Conservation (phyloP, 2,888 invertebrate species). For the Cephus pulcher region DNA sequence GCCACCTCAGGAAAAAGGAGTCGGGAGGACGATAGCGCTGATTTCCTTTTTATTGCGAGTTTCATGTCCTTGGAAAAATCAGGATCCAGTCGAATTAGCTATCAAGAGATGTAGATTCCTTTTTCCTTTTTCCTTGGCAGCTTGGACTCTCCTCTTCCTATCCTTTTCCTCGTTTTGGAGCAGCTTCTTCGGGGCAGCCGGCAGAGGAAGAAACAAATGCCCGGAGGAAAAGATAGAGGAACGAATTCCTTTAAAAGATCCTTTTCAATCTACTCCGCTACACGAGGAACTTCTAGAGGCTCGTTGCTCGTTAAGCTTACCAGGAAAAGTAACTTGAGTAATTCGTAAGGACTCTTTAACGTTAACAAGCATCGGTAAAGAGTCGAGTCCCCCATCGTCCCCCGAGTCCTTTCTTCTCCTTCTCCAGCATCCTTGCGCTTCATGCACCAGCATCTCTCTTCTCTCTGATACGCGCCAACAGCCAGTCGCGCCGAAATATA, state of each 20-base stretch:
- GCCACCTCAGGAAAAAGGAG: background rate
- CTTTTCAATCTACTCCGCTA: background rate
- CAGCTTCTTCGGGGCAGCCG: conserved; percentile 1
- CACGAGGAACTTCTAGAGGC: no score
- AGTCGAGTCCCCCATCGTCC: no score
- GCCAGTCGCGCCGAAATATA: conserved; percentile 41
- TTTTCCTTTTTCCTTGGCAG: no score
- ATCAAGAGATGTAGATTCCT: no score
- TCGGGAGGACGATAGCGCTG: background rate
- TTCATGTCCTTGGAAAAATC: no score
- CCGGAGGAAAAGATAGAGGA: conserved; percentile 9
- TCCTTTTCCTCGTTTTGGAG: no score
- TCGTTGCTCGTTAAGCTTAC: conserved; percentile 33
- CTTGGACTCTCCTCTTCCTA: no score
- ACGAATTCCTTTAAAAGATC: conserved; percentile 6
- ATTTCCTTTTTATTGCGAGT: conserved; percentile 27
- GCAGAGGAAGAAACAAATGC: conserved; percentile 17
- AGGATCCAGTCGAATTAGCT: no score
- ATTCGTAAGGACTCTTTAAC: conserved; percentile 4
- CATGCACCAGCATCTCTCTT: background rate
- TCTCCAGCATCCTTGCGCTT: background rate
- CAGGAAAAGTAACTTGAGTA: conserved; percentile 35
- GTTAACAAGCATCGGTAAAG: no score
- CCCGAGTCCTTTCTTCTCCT: background rate
- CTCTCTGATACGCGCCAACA: conserved; percentile 11